A percentile compares a stretch with the other conserved stretches of the same genome.
These are phyloP conservation scores for Torymus texanus DNA, from an alignment of 2,888 invertebrate species.

Conservation along the genomic window DNA sequence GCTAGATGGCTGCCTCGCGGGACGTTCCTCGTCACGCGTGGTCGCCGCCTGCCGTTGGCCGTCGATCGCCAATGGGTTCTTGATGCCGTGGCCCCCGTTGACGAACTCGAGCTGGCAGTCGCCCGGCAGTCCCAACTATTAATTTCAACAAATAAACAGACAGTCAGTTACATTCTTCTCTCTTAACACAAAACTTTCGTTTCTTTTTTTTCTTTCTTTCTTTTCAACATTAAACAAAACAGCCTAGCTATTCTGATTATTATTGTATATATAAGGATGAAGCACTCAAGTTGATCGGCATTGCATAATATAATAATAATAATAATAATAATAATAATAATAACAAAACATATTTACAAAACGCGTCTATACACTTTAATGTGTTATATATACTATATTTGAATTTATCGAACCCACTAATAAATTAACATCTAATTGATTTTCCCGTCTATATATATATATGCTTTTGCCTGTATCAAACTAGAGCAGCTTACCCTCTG, in stretches of 20 bases:
- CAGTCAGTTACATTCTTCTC: not conserved
- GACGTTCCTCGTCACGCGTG: slow-evolving; percentile 80
- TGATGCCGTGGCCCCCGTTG: slow-evolving; percentile 97
- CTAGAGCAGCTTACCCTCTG: slow-evolving; percentile 87
- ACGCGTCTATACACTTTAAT: too few relatives aligned
- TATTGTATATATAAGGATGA: slow-evolving; percentile 59
- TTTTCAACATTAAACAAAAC: not conserved
- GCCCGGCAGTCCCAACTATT: slow-evolving; percentile 89
- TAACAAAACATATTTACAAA: too few relatives aligned
- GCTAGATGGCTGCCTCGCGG: slow-evolving; percentile 68
- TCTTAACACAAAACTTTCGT: too few relatives aligned
- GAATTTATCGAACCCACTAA: not conserved
- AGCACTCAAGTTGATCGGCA: slow-evolving; percentile 74
- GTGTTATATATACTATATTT: too few relatives aligned
- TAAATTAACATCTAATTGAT: not conserved
- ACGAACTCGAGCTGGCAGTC: slow-evolving; percentile 95
- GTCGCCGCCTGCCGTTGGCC: slow-evolving; percentile 71
- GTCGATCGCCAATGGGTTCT: slow-evolving; percentile 90
- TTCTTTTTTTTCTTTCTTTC: not conserved
- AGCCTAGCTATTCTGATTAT: slow-evolving; percentile 15
- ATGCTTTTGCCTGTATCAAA: slow-evolving; percentile 76
- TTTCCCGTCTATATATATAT: slow-evolving; percentile 34
- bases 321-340: slow-evolving; percentile 49
- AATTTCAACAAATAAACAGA: slow-evolving; percentile 14
- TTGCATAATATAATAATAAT: slow-evolving; percentile 66